Conservation (phyloP, 2,888 invertebrate genomes). For the Spisula solida region DNA sequence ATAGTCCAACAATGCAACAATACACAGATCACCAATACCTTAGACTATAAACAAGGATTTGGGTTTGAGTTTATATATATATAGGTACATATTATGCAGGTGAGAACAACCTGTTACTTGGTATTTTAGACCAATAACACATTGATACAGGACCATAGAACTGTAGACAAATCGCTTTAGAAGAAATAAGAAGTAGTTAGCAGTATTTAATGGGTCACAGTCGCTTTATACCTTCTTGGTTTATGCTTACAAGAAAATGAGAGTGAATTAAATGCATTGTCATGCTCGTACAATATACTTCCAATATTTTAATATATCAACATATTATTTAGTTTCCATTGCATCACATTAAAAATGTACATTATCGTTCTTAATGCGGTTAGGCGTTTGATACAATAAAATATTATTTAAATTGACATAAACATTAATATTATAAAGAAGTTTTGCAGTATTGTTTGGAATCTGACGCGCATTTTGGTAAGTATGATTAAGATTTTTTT, state of each 20-base stretch:
- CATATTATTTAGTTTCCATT: too few relatives aligned
- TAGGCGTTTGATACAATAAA: background rate
- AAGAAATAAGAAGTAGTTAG: background rate
- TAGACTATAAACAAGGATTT: background rate
- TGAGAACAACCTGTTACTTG: constrained; percentile 2
- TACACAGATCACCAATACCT: background rate
- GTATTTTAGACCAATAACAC: background rate
- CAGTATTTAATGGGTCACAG: constrained; percentile 13
- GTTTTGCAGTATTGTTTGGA: background rate
- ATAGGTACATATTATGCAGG: background rate
- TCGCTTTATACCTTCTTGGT: background rate
- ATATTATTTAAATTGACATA: background rate
- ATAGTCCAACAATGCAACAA: background rate
- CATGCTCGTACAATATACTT: background rate
- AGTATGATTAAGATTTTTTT: background rate
- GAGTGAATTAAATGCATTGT: background rate
- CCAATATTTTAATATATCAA: too few relatives aligned
- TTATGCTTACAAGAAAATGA: background rate
- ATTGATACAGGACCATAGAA: constrained; percentile 14
- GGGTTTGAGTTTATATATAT: background rate
- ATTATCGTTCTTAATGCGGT: background rate
- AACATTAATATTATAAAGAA: background rate
- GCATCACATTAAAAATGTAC: background rate
- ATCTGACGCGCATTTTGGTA: background rate
- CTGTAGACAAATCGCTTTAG: background rate